Base-by-base conservation (phyloP, 2,797 vertebrate genomes). In the Chelon auratus region DNA sequence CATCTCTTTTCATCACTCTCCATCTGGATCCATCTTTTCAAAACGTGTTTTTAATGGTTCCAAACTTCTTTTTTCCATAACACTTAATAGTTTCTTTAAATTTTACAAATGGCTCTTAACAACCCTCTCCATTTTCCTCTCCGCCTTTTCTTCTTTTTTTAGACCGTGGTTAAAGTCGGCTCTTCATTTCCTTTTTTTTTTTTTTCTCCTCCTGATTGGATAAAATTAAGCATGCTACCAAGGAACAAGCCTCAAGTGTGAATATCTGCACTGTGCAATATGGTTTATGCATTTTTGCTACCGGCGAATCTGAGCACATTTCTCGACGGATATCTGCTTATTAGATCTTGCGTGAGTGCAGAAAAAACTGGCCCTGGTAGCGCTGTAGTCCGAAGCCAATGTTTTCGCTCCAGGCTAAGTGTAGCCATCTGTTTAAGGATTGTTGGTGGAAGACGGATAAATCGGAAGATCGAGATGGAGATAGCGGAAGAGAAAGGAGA, bases 341-440 rank as follows among this genome's bases (percentile, higher is more conserved):
- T 90, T 90, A 91, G 85, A 93, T 93, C 89, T 90, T 68, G 80
- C 57, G 45, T 78, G 77, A 86, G 81, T 77, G 81, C 77, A 72
- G 30, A 33, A 88, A 88, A 90, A 80, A 90, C 85, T 72, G 77
- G 85, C 74, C 89, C 78, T 76, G 58, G 63, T 77, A 84, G 81
- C 39, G 57, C 80, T 82, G 81, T 77, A 86, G 87, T 91, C 90
- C 87, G 86, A 84, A 89, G 91, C 88, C 91, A 89, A 84, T 91
- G 91, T 91, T 92, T 89, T 85, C 81, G 91, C 92, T 85, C 68
- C 26, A 22, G 91, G 92, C 89, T 83, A 77, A 82, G 57, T 92
- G 91, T 91, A 91, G 86, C 91, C 92, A 93, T 93, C 91, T 93
- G 92, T 91, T 93, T 91, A 86, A 64, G 83, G 81, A 88, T 89